phyloP scores from a whole-genome alignment of 1,140 invertebrate genomes.

The Nylanderia fulva region DNA sequence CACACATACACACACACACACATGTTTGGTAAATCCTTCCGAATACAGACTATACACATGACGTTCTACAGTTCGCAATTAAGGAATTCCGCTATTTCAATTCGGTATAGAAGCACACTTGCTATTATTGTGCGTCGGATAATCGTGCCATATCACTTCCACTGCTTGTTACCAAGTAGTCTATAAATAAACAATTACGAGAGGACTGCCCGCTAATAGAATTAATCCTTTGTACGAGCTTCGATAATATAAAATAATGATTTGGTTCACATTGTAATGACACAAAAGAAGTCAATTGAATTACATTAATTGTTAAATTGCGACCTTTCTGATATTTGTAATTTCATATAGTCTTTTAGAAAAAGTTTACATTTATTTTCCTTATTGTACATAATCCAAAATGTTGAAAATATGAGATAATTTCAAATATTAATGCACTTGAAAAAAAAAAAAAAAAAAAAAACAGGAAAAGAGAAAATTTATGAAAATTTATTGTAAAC shows the following conservation, averaged over 20 bases:
- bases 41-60: background rate
- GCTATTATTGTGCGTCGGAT: background rate
- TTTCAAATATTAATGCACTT: background rate
- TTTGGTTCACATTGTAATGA: background rate
- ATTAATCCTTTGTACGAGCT: background rate
- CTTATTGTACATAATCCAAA: background rate
- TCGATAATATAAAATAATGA: background rate
- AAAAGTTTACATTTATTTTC: background rate
- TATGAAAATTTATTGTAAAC: background rate
- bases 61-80: constrained; percentile 4
- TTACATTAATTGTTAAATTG: background rate
- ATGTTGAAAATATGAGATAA: background rate
- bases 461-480: background rate
- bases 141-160: background rate
- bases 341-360: background rate
- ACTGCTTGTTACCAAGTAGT: background rate
- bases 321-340: background rate
- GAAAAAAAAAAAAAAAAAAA: too few species aligned
- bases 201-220: background rate
- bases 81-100: constrained; percentile 24
- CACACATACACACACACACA: too few species aligned
- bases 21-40: constrained; percentile 40
- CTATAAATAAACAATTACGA: constrained; percentile 26
- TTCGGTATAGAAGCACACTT: constrained; percentile 1
- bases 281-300: background rate